These are phyloP conservation scores for Pseudorhiza aurosa DNA, from an alignment of 30 jellyfish, hydroid and myxozoan genomes.

Conservation along the genomic window DNA sequence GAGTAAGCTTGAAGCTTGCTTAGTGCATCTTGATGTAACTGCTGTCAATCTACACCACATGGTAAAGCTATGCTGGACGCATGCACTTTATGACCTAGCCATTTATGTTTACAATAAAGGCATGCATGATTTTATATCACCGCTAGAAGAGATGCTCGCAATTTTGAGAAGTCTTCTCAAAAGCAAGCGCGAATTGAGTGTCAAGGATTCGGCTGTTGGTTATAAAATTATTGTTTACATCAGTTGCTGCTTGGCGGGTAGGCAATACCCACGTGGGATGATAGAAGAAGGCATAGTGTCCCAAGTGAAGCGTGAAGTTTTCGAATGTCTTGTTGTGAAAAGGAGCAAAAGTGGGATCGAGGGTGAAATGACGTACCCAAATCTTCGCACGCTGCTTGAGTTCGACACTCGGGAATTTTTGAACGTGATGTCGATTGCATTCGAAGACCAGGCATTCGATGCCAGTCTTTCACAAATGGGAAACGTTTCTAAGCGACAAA, in stretches of 20 bases:
- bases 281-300: constrained; percentile 52
- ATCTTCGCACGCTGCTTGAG: constrained; percentile 70
- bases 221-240: constrained; percentile 87
- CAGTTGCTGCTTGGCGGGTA: constrained; percentile 97
- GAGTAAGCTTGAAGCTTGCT: constrained; percentile 81
- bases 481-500: constrained; percentile 83
- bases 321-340: constrained; percentile 61
- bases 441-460: constrained; percentile 95
- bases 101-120: constrained; percentile 96
- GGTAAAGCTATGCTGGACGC: constrained; percentile 99
- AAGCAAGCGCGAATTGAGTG: constrained; percentile 40
- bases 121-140: constrained; percentile 87
- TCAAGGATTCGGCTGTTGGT: constrained; percentile 72
- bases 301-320: constrained; percentile 81
- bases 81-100: constrained; percentile 86
- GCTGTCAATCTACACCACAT: constrained; percentile 89
- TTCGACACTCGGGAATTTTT: constrained; percentile 96
- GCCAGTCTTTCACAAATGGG: constrained; percentile 60
- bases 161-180: constrained; percentile 64
- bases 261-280: constrained; percentile 93
- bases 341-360: constrained; percentile 51
- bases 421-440: constrained; percentile 92
- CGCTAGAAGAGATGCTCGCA: constrained; percentile 86
- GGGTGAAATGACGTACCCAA: constrained; percentile 80
- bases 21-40: constrained; percentile 86